Conservation (phyloP, 2,113 vertebrate genomes). For the Daboia siamensis region DNA sequence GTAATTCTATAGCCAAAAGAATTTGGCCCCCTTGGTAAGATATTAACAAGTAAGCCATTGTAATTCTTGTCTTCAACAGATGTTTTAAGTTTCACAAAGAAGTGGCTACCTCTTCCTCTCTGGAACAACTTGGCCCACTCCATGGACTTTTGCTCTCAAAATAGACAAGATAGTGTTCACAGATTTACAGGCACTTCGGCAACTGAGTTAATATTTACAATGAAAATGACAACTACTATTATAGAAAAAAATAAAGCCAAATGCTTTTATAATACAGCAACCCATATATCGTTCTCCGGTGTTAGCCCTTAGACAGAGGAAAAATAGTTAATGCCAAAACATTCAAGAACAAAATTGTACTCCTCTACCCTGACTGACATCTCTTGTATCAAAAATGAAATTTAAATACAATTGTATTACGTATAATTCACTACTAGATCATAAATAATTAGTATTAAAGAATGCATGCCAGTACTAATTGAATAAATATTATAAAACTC, state of each 20-base stretch:
- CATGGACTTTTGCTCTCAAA: neutral
- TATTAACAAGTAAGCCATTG: neutral
- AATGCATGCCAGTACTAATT: no score
- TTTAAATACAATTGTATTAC: neutral
- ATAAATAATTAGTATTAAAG: neutral
- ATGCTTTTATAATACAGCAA: neutral
- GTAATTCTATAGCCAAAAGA: neutral
- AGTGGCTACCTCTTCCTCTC: neutral
- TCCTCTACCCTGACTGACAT: fast-evolving
- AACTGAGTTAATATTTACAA: neutral
- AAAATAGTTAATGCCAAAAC: neutral
- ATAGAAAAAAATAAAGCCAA: neutral
- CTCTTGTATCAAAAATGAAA: neutral
- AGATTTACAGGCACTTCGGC: neutral
- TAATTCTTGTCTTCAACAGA: neutral
- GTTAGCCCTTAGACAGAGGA: neutral
- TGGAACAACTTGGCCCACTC: neutral
- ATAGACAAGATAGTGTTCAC: neutral
- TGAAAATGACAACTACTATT: neutral
- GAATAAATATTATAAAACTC: neutral
- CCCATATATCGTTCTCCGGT: neutral
- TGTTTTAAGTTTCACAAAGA: neutral
- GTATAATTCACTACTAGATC: neutral
- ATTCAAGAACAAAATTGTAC: conserved; percentile 17
- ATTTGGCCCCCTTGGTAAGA: neutral